phyloP scores from a whole-genome alignment of 2,113 vertebrate species.

The Urocitellus parryii region DNA sequence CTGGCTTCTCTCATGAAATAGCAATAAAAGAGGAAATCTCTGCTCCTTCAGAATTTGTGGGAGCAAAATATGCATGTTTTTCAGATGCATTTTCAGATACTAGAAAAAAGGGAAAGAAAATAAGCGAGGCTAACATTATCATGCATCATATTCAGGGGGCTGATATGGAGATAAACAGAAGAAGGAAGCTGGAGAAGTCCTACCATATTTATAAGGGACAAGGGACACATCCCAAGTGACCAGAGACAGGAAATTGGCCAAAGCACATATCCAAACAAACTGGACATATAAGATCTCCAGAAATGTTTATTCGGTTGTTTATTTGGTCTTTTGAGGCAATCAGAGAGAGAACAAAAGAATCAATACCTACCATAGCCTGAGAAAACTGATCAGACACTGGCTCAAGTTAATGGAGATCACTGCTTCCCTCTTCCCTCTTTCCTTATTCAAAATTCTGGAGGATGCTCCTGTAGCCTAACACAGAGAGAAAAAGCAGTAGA shows the following conservation, averaged over 20 bases:
- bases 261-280: background rate
- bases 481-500: no score
- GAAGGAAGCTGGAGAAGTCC: background rate
- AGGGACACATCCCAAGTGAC: background rate
- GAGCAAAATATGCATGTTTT: background rate
- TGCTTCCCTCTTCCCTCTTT: background rate
- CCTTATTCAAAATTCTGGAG: background rate
- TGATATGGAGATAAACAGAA: background rate
- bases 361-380: background rate
- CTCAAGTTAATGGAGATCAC: background rate
- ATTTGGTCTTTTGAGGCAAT: no score
- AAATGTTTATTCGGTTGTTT: background rate
- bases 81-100: background rate
- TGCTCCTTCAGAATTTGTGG: background rate
- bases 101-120: background rate
- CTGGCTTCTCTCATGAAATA: background rate
- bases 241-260: background rate
- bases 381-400: background rate
- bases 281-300: background rate
- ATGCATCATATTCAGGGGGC: background rate
- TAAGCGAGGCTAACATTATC: background rate
- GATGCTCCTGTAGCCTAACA: background rate
- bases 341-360: background rate
- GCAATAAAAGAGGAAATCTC: background rate
- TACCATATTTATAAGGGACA: no score